These are phyloP conservation scores for Carassius gibelio DNA, from an alignment of 2,113 vertebrate genomes.

Conservation along the genomic window DNA sequence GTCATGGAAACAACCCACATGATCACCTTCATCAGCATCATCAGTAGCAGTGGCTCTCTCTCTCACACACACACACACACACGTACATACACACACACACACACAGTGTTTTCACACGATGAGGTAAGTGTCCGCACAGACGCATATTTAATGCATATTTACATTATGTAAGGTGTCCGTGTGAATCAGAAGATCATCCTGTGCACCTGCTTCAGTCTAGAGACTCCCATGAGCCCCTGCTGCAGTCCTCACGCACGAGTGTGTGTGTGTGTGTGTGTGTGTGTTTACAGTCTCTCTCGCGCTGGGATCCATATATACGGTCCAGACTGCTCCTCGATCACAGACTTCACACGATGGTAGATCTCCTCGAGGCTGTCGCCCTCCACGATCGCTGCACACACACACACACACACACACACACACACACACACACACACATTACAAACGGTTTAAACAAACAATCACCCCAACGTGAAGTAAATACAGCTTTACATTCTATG, in stretches of 20 bases:
- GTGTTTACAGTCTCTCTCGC: constrained; percentile 77
- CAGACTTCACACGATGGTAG: constrained; percentile 83
- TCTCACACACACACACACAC: background rate
- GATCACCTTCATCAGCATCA: constrained; percentile 7
- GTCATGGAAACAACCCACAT: constrained; percentile 11
- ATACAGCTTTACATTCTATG: too few relatives aligned
- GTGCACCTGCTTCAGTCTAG: background rate
- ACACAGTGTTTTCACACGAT: background rate
- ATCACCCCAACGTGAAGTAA: too few relatives aligned
- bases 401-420: too few relatives aligned
- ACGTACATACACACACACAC: constrained; percentile 2
- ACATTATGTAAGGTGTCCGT: too few relatives aligned
- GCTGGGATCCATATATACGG: constrained; percentile 89
- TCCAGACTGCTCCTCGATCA: constrained; percentile 90
- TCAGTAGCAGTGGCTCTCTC: background rate
- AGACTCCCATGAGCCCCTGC: background rate
- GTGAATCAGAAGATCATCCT: background rate
- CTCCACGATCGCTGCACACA: constrained; percentile 81
- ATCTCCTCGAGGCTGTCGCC: constrained; percentile 89
- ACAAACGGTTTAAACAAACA: too few relatives aligned
- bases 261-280: background rate
- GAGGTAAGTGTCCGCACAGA: too few relatives aligned
- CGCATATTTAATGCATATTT: too few relatives aligned
- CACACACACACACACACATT: background rate
- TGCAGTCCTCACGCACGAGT: too few relatives aligned